Conservation (phyloP, 2,888 invertebrate species). For the Andricus curvator region DNA sequence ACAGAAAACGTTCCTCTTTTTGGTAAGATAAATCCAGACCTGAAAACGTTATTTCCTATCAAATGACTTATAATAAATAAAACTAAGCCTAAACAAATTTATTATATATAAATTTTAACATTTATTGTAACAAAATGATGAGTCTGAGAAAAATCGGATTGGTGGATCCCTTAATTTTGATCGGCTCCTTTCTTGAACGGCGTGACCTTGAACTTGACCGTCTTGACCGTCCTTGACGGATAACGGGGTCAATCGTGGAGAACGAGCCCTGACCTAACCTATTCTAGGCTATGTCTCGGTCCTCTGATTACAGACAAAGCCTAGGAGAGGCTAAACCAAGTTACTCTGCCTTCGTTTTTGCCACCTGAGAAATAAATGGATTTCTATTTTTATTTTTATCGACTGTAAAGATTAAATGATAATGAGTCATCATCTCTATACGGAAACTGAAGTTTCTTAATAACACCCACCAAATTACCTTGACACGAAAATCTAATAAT, state of each 20-base stretch:
- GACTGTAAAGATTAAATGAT: background rate
- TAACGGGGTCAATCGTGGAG: constrained; percentile 55
- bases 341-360: constrained; percentile 56
- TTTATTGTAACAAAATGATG: background rate
- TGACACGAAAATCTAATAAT: too few relatives aligned
- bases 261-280: constrained; percentile 77
- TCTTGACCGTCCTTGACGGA: constrained; percentile 52
- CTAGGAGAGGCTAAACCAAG: constrained; percentile 77
- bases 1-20: too few relatives aligned
- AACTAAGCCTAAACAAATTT: background rate
- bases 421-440: background rate
- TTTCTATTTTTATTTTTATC: constrained; percentile 13
- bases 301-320: constrained; percentile 75
- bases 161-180: background rate
- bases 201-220: constrained; percentile 56
- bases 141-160: background rate
- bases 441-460: background rate
- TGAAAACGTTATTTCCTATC: background rate
- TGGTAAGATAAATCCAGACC: background rate
- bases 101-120: background rate
- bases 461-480: background rate
- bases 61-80: background rate
- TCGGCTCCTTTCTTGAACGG: background rate
- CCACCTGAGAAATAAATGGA: background rate
- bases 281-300: constrained; percentile 78